These are phyloP conservation scores for Microcaecilia unicolor DNA, from an alignment of 2,797 vertebrate species.

Conservation along the genomic window DNA sequence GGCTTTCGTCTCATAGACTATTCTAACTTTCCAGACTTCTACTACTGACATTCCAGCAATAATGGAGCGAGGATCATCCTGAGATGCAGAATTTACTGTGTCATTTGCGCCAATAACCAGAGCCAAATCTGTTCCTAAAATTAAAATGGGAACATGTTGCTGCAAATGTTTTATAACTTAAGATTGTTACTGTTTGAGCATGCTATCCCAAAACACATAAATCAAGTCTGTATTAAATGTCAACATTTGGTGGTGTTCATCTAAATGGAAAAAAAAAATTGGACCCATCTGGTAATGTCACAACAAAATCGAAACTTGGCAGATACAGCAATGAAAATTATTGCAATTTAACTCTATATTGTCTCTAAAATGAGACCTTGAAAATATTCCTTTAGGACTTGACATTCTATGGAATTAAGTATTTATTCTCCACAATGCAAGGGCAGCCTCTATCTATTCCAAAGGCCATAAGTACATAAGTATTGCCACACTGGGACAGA, in stretches of 20 bases:
- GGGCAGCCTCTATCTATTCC: no score
- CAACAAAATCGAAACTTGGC: slow-evolving; percentile 14
- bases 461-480: no score
- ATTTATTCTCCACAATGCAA: not conserved
- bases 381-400: slow-evolving; percentile 6
- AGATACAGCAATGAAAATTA: slow-evolving; percentile 21
- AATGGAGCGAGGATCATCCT: slow-evolving; percentile 68
- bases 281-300: slow-evolving; percentile 23
- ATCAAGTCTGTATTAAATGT: slow-evolving; percentile 23
- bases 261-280: slow-evolving; percentile 27
- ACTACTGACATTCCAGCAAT: no score
- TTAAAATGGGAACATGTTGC: slow-evolving; percentile 21
- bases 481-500: no score
- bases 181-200: slow-evolving; percentile 16
- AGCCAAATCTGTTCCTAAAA: slow-evolving; percentile 60
- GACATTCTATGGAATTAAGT: not conserved
- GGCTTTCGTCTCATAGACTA: no score
- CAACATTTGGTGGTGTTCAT: slow-evolving; percentile 29
- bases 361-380: slow-evolving; percentile 2
- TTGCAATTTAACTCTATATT: slow-evolving; percentile 7
- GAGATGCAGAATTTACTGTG: slow-evolving; percentile 62
- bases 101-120: slow-evolving; percentile 60
- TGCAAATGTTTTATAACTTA: slow-evolving; percentile 15
- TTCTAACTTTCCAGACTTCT: no score
- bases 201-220: slow-evolving; percentile 21